Conservation (phyloP, 2,797 vertebrate genomes). For the Astyanax mexicanus region DNA sequence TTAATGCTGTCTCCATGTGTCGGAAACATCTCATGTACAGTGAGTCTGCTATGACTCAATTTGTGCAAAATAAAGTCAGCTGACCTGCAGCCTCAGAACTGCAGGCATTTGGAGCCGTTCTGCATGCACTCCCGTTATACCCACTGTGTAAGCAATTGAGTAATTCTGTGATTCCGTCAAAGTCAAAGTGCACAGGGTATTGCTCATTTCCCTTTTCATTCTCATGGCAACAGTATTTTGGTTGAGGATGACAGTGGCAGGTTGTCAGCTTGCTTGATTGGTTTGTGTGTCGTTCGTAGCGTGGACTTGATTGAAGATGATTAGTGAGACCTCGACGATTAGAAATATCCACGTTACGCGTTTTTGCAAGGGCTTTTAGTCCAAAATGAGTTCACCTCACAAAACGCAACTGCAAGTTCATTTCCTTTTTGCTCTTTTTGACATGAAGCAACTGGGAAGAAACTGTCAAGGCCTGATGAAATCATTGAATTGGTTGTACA, state of each 20-base stretch:
- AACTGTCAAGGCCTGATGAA: neutral
- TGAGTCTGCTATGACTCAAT: neutral
- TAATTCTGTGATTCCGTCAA: constrained; percentile 55
- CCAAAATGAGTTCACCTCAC: constrained; percentile 4
- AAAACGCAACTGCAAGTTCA: constrained; percentile 2
- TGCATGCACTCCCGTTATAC: neutral
- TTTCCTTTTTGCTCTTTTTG: constrained; percentile 20
- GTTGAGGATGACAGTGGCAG: constrained; percentile 66
- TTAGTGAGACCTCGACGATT: constrained; percentile 57
- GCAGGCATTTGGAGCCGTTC: too few species aligned
- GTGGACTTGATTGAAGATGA: constrained; percentile 56
- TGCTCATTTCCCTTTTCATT: constrained; percentile 70
- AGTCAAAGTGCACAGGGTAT: constrained; percentile 23
- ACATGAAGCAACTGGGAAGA: constrained; percentile 4
- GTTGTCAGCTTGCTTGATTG: constrained; percentile 61
- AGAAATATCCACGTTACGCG: constrained; percentile 50
- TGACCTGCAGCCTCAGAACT: neutral
- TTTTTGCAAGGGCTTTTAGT: neutral
- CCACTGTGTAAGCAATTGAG: constrained; percentile 50
- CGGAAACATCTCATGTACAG: constrained; percentile 1
- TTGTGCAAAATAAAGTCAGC: constrained; percentile 17
- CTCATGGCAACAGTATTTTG: constrained; percentile 62
- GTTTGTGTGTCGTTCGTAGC: neutral
- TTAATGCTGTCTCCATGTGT: constrained; percentile 48
- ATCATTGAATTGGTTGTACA: neutral